phyloP scores from a whole-genome alignment of 2,113 vertebrate species.

The Odocoileus virginianus region DNA sequence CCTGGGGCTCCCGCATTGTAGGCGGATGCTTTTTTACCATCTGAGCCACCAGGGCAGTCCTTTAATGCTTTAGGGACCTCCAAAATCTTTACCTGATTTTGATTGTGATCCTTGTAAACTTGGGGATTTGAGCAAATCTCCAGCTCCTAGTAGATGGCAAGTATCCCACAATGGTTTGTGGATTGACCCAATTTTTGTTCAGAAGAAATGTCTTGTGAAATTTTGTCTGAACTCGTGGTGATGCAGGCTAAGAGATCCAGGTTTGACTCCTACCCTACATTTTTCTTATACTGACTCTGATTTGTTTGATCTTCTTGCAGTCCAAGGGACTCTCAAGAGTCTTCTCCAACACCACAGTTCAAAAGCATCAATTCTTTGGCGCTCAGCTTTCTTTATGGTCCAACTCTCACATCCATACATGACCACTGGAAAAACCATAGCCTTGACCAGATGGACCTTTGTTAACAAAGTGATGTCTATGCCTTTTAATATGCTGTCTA shows the following conservation, averaged over 20 bases:
- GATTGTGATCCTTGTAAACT: neutral
- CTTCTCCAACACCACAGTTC: neutral
- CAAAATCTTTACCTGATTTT: neutral
- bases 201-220: neutral
- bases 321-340: neutral
- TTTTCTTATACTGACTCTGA: neutral
- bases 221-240: neutral
- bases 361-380: neutral
- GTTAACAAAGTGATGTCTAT: neutral
- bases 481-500: neutral
- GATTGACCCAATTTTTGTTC: neutral
- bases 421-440: neutral
- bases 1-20: too few species aligned
- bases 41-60: too few species aligned
- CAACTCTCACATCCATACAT: neutral
- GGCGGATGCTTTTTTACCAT: too few species aligned
- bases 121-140: neutral
- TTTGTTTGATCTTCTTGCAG: neutral
- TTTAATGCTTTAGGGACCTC: neutral
- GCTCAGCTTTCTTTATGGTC: neutral
- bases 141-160: neutral
- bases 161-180: neutral
- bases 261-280: neutral
- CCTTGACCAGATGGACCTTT: neutral
- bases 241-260: neutral